These are phyloP conservation scores for Saguinus midas DNA, from an alignment of 2,113 vertebrate genomes.

Conservation along the genomic window DNA sequence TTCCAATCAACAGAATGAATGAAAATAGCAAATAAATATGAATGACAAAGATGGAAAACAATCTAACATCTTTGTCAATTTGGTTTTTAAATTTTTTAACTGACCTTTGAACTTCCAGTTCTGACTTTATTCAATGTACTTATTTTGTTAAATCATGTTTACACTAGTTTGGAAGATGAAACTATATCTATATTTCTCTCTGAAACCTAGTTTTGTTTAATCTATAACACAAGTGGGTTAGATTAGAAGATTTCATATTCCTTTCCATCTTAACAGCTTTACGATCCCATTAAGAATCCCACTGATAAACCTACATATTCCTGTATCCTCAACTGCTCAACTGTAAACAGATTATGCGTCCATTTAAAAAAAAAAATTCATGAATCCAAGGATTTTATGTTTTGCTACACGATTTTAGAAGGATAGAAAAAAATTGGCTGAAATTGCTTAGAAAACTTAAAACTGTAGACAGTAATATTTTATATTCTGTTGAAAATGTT, in stretches of 20 bases:
- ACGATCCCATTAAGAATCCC: not conserved
- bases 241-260: not conserved
- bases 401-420: conserved; percentile 11
- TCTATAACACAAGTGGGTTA: not conserved
- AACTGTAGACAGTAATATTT: not conserved
- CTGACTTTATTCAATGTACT: not conserved
- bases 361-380: not conserved
- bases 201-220: not conserved
- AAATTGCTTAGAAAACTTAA: not conserved
- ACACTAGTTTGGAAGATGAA: not conserved
- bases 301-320: not conserved
- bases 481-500: not conserved
- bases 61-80: not conserved
- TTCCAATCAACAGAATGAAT: not conserved
- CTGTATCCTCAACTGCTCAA: not conserved
- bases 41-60: not conserved
- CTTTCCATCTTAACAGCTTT: not conserved
- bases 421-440: not conserved
- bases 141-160: not conserved
- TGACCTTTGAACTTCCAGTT: not conserved
- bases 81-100: not conserved
- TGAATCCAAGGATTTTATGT: not conserved
- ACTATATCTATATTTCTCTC: not conserved
- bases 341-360: not conserved
- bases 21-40: not conserved